phyloP scores from a whole-genome alignment of 2,113 vertebrate species.

The Zosterops lateralis region DNA sequence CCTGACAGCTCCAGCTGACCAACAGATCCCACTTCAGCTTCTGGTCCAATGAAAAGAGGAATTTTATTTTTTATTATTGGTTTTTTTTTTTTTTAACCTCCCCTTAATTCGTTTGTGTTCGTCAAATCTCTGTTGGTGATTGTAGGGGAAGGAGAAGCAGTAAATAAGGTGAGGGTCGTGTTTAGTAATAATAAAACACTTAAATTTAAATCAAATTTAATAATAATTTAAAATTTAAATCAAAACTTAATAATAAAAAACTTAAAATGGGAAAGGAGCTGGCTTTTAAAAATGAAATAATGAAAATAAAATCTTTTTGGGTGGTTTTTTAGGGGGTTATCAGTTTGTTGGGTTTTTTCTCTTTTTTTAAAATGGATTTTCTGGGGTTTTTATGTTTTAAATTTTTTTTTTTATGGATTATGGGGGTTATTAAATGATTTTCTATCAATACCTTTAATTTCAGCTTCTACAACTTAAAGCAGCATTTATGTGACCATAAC shows the following conservation, averaged over 20 bases:
- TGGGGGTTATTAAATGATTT: background rate
- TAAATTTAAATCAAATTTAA: too few relatives aligned
- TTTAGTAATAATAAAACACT: background rate
- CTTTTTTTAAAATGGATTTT: background rate
- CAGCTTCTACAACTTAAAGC: background rate
- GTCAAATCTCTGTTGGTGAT: background rate
- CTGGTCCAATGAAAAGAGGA: background rate
- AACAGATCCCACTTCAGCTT: background rate
- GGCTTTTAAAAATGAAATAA: background rate
- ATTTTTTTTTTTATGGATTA: background rate
- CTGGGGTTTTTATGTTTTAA: background rate
- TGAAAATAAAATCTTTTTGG: background rate
- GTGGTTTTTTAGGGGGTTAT: background rate
- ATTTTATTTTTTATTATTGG: background rate
- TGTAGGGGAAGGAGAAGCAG: background rate
- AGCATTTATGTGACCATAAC: background rate
- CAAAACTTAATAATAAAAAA: background rate
- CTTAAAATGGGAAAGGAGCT: rapidly evolving
- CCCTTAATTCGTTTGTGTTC: background rate
- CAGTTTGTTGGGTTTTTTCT: background rate
- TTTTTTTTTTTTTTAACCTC: background rate
- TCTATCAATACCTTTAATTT: background rate
- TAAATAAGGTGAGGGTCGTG: background rate
- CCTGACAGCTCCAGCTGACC: conserved; percentile 56
- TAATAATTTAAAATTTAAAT: too few relatives aligned